These are phyloP conservation scores for Tylochromis polylepis DNA, from an alignment of 2,113 vertebrate genomes.

Conservation along the genomic window DNA sequence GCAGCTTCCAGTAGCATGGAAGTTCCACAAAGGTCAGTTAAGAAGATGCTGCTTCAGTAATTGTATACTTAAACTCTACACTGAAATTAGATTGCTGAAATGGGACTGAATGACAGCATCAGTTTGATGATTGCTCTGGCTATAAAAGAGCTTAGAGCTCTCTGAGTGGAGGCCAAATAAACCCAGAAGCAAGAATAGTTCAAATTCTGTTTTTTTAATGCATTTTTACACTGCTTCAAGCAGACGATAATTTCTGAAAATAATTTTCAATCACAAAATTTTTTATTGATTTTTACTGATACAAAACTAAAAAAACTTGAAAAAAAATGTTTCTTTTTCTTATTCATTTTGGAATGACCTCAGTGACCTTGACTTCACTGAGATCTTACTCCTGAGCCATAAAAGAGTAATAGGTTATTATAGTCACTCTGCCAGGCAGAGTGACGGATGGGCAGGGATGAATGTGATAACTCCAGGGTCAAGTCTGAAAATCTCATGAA, in stretches of 20 bases:
- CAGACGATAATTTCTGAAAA: background rate
- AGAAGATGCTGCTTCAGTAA: background rate
- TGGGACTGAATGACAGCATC: background rate
- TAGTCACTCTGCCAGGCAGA: background rate
- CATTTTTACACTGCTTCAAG: background rate
- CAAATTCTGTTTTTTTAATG: background rate
- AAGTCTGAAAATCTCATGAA: background rate
- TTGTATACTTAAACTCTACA: background rate
- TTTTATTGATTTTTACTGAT: background rate
- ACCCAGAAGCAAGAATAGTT: background rate
- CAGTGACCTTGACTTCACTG: background rate
- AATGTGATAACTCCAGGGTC: background rate
- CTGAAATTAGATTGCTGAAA: background rate
- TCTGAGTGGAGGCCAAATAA: background rate
- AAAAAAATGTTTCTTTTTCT: background rate
- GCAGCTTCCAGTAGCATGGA: background rate
- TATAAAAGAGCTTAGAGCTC: background rate
- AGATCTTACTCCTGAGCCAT: fast-evolving
- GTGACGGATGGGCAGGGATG: background rate
- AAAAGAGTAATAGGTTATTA: background rate
- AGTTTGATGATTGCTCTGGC: background rate
- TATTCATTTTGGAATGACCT: background rate
- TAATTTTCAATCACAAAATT: background rate
- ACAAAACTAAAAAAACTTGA: background rate
- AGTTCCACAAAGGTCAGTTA: background rate